Conservation (phyloP, 2,113 vertebrate genomes). For the Boulengeromyrus knoepffleri region DNA sequence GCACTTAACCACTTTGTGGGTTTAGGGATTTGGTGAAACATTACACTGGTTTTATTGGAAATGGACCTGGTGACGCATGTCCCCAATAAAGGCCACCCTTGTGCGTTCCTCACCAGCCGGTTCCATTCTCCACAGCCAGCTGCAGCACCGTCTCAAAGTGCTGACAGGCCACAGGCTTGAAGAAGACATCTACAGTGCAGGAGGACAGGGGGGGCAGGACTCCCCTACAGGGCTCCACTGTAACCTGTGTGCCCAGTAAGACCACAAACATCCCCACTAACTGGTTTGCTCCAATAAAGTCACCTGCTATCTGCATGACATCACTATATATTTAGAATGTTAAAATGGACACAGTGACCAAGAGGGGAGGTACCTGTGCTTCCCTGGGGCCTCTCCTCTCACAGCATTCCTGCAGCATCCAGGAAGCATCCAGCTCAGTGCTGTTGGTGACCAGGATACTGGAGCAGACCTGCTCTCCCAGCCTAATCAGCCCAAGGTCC, state of each 20-base stretch:
- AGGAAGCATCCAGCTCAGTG: conserved; percentile 68
- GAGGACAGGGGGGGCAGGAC: conserved; percentile 59
- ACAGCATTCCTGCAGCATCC: conserved; percentile 62
- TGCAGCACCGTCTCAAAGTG: conserved; percentile 68
- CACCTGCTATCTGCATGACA: not conserved
- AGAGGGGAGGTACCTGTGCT: not conserved
- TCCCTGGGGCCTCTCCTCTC: not conserved
- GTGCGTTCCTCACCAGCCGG: conserved; percentile 62
- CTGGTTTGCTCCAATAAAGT: not conserved
- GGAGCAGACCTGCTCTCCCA: conserved; percentile 48
- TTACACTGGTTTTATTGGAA: not conserved
- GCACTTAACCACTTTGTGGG: not conserved
- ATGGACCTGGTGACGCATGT: not conserved
- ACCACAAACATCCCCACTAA: not conserved
- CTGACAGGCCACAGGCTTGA: conserved; percentile 60
- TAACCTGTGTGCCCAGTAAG: conserved; percentile 45
- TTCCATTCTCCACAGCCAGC: conserved; percentile 72
- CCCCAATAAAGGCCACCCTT: not conserved
- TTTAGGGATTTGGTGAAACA: not conserved
- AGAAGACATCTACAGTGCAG: conserved; percentile 60
- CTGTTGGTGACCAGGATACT: conserved; percentile 66
- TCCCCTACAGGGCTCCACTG: conserved; percentile 62
- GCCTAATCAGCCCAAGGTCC: conserved; percentile 68
- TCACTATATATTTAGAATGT: not conserved
- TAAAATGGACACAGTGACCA: not conserved